Evolutionary conservation across 1,140 invertebrate species (phyloP), one percentile per base, ranked within the genome.

Genomic region (Archivesica marissinica): DNA sequence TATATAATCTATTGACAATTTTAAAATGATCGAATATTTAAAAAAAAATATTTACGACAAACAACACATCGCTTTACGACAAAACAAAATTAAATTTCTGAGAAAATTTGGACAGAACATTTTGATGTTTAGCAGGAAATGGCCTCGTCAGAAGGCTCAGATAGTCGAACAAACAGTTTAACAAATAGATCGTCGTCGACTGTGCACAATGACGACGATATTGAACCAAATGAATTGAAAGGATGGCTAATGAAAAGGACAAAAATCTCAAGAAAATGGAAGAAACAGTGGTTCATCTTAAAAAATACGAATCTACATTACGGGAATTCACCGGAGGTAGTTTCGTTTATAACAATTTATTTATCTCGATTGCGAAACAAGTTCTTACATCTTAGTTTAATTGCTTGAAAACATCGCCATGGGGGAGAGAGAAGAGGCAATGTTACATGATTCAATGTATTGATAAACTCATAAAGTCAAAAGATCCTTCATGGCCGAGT

Each of bases 161-260:
- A 88, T 61, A 92, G 91, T 83, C 88, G 90, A 44, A 91, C 91
- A 72, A 92, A 91, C 70, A 92, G 91, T 70, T 85, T 92, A 77
- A 90, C 90, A 50, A 89, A 88, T 66, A 79, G 87, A 39, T 90
- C 89, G 38, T 89, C 89, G n/a, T 83, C 88, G n/a, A 88, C 87
- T 56, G 89, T 80, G 54, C 91, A 89, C 13, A 88, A 88, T 86
- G 90, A 89, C 35, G 90, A 90, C 20, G 89, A 89, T 68, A 64
- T 89, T 30, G 75, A 86, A 33, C 87, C 89, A 28, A 89, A 88
- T 66, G 91, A 92, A 88, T 79, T 91, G 11, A 91, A 91, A 82
- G 92, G 92, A 35, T 93, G 91, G 88, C 86, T 93, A 44, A 90
- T 91, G 89, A 93, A 92, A 61, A 85, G 92, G 44, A 90, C 91